Percentiles rank a stretch among this genome's conserved stretches.
These are phyloP conservation scores for Chironomus riparius DNA, from an alignment of 2,888 invertebrate species.

Conservation along the genomic window DNA sequence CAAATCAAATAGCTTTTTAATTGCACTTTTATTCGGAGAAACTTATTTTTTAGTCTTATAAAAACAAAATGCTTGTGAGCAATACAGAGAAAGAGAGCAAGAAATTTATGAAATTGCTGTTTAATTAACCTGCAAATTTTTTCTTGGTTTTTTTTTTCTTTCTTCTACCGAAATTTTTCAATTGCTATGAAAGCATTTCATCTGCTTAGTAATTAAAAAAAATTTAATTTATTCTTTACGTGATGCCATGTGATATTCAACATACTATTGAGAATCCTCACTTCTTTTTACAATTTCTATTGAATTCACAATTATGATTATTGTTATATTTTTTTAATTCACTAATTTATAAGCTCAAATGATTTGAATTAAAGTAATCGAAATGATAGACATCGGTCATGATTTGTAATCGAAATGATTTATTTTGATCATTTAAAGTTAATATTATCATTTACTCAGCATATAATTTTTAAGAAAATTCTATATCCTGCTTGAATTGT, in stretches of 20 bases:
- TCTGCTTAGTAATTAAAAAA: neutral
- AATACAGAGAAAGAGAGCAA: neutral
- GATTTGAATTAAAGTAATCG: too few relatives aligned
- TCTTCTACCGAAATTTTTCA: neutral
- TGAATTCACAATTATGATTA: too few relatives aligned
- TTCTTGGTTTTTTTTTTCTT: neutral
- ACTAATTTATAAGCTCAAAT: too few relatives aligned
- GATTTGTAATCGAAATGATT: too few relatives aligned
- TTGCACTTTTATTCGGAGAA: neutral
- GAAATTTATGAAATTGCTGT: constrained; percentile 2
- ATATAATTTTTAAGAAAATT: too few relatives aligned
- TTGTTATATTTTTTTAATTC: too few relatives aligned
- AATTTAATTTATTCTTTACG: constrained; percentile 3
- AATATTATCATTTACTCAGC: too few relatives aligned
- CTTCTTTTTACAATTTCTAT: too few relatives aligned
- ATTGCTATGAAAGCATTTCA: neutral
- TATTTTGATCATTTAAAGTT: too few relatives aligned
- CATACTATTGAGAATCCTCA: too few relatives aligned
- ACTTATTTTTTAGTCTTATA: neutral
- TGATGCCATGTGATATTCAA: neutral
- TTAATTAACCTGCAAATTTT: constrained; percentile 11
- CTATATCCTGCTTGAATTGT: too few relatives aligned
- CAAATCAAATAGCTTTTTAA: neutral
- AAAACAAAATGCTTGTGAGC: neutral
- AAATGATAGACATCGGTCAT: too few relatives aligned